phyloP scores from a whole-genome alignment of 1,140 invertebrate species.

The Metaphire vulgaris region DNA sequence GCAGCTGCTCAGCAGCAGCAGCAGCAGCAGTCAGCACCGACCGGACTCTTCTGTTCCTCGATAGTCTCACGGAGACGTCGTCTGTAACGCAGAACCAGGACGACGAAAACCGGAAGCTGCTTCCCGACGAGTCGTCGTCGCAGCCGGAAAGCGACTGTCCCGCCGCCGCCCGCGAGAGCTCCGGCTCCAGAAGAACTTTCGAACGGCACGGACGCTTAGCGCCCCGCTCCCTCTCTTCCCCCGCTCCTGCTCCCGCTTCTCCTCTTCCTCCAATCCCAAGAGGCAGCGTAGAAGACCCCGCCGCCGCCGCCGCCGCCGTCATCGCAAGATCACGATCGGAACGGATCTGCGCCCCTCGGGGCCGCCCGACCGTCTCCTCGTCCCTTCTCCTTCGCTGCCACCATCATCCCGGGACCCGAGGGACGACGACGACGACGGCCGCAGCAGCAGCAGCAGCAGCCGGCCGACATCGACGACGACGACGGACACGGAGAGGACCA shows the following conservation, averaged over 20 bases:
- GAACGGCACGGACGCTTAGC: too few species aligned
- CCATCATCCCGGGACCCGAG: background rate
- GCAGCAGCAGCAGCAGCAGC: background rate
- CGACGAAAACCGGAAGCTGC: constrained; percentile 9
- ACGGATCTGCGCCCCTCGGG: too few species aligned
- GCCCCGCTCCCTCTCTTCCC: background rate
- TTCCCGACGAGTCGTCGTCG: background rate
- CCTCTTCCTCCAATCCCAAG: background rate
- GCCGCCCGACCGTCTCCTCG: too few species aligned
- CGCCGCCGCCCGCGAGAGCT: background rate
- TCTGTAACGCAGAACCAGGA: constrained; percentile 26
- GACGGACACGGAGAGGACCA: background rate
- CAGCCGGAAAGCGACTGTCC: constrained; percentile 11
- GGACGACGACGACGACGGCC: background rate
- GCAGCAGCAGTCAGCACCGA: background rate
- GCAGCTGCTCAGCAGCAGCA: too few species aligned
- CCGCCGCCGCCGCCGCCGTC: too few species aligned
- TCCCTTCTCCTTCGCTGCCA: background rate
- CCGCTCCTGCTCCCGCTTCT: background rate
- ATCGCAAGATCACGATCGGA: too few species aligned
- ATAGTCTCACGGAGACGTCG: background rate
- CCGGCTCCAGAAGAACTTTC: background rate
- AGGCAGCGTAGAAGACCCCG: too few species aligned
- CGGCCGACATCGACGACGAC: background rate
- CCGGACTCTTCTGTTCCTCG: background rate